Evolutionary conservation across 2,797 vertebrate species (phyloP).

Genomic region (Babyrousa celebensis): DNA sequence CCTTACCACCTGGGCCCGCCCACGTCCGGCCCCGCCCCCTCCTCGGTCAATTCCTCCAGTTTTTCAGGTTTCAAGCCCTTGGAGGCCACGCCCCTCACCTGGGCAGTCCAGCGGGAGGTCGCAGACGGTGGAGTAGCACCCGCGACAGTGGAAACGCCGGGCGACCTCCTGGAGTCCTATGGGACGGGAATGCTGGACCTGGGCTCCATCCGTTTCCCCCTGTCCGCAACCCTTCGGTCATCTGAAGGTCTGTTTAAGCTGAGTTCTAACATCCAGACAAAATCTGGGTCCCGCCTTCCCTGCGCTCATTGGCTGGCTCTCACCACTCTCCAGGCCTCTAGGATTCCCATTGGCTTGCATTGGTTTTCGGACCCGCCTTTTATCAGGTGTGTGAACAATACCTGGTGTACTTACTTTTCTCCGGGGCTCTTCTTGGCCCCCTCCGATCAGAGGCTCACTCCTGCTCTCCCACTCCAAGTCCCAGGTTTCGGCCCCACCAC

Average conservation of each 20-base stretch:
- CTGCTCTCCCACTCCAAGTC: background rate
- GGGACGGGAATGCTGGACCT: background rate
- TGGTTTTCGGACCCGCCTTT: background rate
- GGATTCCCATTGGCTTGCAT: background rate
- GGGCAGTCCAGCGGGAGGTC: constrained; percentile 87
- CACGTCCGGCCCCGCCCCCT: accelerated
- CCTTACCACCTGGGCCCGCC: background rate
- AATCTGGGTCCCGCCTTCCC: background rate
- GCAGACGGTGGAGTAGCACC: constrained; percentile 79
- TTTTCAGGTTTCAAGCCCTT: background rate
- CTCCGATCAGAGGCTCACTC: background rate
- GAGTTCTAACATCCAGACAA: background rate
- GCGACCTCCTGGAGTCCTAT: constrained; percentile 85
- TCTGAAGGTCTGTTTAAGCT: no score
- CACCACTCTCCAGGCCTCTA: background rate
- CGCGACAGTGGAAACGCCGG: constrained; percentile 77
- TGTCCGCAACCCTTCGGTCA: background rate
- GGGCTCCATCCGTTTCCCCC: background rate
- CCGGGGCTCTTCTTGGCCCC: background rate
- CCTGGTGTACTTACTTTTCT: background rate
- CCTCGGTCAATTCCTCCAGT: background rate
- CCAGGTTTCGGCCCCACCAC: background rate
- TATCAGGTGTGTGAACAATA: background rate
- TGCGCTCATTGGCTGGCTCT: background rate
- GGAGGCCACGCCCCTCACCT: constrained; percentile 69